These are phyloP conservation scores for Pilophorus perplexus DNA, from an alignment of 2,888 invertebrate species.

Conservation along the genomic window DNA sequence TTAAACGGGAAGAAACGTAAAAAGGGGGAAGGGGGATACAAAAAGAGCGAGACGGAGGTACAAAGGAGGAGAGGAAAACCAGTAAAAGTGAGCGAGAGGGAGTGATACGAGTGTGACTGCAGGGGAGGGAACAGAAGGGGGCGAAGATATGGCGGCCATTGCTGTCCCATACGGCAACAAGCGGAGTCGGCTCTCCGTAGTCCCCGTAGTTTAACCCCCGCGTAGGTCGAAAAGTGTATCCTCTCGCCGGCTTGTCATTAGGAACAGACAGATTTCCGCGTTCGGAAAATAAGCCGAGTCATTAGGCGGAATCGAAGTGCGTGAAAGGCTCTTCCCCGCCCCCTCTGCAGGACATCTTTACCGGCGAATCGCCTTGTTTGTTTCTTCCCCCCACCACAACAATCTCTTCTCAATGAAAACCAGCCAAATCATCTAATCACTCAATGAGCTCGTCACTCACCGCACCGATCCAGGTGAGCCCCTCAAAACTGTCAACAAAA, in stretches of 20 bases:
- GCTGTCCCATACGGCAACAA: constrained; percentile 32
- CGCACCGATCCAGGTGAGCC: no score
- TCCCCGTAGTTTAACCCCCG: background rate
- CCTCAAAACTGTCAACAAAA: no score
- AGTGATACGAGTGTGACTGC: background rate
- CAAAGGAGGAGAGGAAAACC: constrained; percentile 14
- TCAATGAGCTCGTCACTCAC: no score
- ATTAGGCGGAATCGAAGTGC: no score
- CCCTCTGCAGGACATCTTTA: no score
- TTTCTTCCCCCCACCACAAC: no score
- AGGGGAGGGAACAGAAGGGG: background rate
- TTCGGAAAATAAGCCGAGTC: no score
- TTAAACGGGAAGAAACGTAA: constrained; percentile 24
- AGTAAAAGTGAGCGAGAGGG: constrained; percentile 24
- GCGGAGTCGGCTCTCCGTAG: background rate
- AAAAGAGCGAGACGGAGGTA: background rate
- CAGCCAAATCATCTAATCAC: no score
- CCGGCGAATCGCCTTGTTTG: no score
- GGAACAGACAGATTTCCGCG: no score
- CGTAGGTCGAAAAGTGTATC: background rate
- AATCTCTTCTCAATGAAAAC: no score
- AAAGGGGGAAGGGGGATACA: background rate
- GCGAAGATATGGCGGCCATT: constrained; percentile 36
- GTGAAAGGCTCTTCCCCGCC: no score
- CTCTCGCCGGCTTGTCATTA: background rate